Conservation (phyloP, 2,888 invertebrate species). For the Epirrhoe tristata region DNA sequence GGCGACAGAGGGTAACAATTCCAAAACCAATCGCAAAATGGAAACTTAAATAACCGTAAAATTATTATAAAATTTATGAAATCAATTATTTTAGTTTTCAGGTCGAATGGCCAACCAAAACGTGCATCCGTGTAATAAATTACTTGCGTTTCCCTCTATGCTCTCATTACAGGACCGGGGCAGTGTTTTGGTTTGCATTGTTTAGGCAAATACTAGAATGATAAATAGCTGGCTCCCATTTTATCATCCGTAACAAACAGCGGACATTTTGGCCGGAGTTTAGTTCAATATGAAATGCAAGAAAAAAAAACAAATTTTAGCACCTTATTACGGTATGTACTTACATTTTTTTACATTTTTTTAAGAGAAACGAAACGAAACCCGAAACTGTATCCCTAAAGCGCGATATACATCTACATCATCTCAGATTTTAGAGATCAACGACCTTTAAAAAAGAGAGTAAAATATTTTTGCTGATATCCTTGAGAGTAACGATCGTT, state of each 20-base stretch:
- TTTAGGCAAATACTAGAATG: slow-evolving; percentile 39
- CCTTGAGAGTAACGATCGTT: slow-evolving; percentile 5
- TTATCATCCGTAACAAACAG: slow-evolving; percentile 32
- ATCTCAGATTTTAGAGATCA: background rate
- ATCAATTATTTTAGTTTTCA: background rate
- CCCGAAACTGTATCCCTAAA: no score
- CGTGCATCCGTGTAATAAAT: slow-evolving; percentile 8
- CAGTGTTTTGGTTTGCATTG: slow-evolving; percentile 35
- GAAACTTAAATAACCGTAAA: no score
- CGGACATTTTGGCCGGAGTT: slow-evolving; percentile 15
- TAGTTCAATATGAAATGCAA: slow-evolving; percentile 10
- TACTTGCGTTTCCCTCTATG: slow-evolving; percentile 30
- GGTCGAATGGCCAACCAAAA: background rate
- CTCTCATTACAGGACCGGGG: slow-evolving; percentile 32
- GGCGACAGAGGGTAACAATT: background rate
- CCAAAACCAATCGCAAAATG: background rate
- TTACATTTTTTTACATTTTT: no score
- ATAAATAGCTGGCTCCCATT: slow-evolving; percentile 37
- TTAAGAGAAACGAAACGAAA: no score
- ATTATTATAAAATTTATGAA: background rate
- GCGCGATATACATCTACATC: no score
- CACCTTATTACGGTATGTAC: no score
- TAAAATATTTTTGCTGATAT: no score
- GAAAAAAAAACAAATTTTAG: slow-evolving; percentile 2
- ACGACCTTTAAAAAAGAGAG: background rate